These are phyloP conservation scores for Drosophila varians DNA, from an alignment of 1,140 invertebrate species.

Conservation along the genomic window DNA sequence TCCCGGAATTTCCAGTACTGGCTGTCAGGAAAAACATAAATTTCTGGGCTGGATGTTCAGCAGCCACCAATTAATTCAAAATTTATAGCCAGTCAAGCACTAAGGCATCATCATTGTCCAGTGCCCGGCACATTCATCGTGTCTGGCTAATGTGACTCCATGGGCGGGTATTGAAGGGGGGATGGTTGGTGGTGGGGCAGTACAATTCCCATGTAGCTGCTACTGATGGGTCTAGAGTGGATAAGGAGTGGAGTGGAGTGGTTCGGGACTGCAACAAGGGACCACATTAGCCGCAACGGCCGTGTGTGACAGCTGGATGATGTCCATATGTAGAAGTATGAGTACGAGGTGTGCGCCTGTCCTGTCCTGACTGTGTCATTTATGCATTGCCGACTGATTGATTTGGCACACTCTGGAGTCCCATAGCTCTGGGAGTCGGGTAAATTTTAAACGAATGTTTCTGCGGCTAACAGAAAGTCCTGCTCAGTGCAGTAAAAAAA, in stretches of 20 bases:
- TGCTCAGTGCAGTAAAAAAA: constrained; percentile 20
- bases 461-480: constrained; percentile 23
- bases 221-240: constrained; percentile 5
- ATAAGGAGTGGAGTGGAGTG: not conserved
- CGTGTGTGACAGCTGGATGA: constrained; percentile 62
- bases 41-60: constrained; percentile 32
- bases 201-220: constrained; percentile 22
- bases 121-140: constrained; percentile 42
- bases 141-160: constrained; percentile 34
- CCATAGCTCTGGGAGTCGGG: constrained; percentile 5
- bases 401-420: constrained; percentile 49
- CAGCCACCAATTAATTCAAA: constrained; percentile 70
- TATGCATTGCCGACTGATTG: constrained; percentile 63
- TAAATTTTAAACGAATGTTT: constrained; percentile 44
- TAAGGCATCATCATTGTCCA: constrained; percentile 42
- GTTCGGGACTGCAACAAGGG: constrained; percentile 21
- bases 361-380: constrained; percentile 49
- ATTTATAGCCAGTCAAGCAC: constrained; percentile 66
- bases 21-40: constrained; percentile 40
- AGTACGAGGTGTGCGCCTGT: not conserved
- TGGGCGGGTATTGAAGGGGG: not conserved
- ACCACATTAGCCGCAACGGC: constrained; percentile 66
- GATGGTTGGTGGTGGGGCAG: not conserved
- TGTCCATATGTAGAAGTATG: constrained; percentile 28
- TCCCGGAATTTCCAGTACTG: constrained; percentile 20